Percentiles rank a stretch among this genome's conserved stretches.
These are phyloP conservation scores for Adrianichthys oophorus DNA, from an alignment of 2,797 vertebrate genomes.

Conservation along the genomic window DNA sequence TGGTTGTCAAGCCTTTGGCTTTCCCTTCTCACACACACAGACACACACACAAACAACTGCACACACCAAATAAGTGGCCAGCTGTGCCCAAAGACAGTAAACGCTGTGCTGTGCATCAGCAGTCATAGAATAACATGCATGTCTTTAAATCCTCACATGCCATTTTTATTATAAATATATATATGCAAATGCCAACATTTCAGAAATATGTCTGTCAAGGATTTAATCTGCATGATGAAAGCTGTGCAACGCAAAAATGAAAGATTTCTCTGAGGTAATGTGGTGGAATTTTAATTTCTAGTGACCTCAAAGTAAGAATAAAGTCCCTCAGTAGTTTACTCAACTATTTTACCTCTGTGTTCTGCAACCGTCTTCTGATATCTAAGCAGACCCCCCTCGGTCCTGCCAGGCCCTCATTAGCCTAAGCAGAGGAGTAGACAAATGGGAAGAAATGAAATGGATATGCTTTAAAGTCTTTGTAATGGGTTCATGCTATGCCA, in stretches of 20 bases:
- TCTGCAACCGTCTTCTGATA: constrained; percentile 25
- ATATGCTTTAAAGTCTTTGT: constrained; percentile 74
- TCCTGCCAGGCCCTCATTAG: constrained; percentile 69
- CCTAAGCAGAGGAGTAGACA: constrained; percentile 57
- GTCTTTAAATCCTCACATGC: constrained; percentile 17
- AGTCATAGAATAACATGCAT: constrained; percentile 2
- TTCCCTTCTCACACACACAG: constrained; percentile 7
- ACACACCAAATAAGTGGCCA: constrained; percentile 7
- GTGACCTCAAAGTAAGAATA: constrained; percentile 34
- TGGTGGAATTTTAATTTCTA: constrained; percentile 16
- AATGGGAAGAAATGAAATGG: constrained; percentile 76
- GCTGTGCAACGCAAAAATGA: constrained; percentile 27
- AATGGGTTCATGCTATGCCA: constrained; percentile 76
- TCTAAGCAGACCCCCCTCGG: constrained; percentile 22
- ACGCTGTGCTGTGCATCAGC: neutral
- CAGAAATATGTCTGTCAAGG: constrained; percentile 8
- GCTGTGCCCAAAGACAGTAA: constrained; percentile 1
- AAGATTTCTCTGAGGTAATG: constrained; percentile 33
- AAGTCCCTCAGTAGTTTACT: constrained; percentile 37
- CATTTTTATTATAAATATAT: constrained; percentile 3
- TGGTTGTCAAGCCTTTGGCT: constrained; percentile 36
- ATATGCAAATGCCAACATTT: constrained; percentile 30
- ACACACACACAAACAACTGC: constrained; percentile 1
- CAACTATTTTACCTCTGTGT: constrained; percentile 20
- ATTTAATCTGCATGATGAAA: constrained; percentile 59